A percentile compares a stretch with the other conserved stretches of the same genome.
Conservation (phyloP, 2,888 invertebrate species). For the Drosophila demipolita region DNA sequence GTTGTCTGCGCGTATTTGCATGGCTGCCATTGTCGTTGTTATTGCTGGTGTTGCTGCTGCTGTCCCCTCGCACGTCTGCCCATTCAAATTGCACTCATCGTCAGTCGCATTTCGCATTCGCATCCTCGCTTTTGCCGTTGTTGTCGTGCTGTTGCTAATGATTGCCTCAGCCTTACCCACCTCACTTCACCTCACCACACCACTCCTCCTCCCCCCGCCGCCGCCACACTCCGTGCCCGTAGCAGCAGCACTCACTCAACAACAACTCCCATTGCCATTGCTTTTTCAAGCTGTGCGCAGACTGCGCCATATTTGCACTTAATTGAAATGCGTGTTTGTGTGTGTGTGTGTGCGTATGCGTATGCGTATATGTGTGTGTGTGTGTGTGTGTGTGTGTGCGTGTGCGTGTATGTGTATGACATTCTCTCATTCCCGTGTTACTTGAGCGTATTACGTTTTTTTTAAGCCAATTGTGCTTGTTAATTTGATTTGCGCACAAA, state of each 20-base stretch:
- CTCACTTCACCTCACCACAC: not conserved
- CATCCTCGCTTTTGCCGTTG: slow-evolving; percentile 41
- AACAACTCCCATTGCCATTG: slow-evolving; percentile 45
- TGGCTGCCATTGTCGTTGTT: slow-evolving; percentile 60
- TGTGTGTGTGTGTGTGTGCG: slow-evolving; percentile 17
- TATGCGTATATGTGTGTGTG: slow-evolving; percentile 24
- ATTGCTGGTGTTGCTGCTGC: slow-evolving; percentile 22
- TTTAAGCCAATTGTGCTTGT: slow-evolving; percentile 78
- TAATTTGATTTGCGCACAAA: slow-evolving; percentile 76
- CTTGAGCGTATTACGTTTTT: slow-evolving; percentile 65
- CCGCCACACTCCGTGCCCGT: not conserved
- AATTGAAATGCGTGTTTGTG: slow-evolving; percentile 73
- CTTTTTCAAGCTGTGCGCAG: slow-evolving; percentile 69
- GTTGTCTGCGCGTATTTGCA: slow-evolving; percentile 72
- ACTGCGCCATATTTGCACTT: slow-evolving; percentile 81
- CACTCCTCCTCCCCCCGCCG: not conserved
- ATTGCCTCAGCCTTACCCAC: slow-evolving; percentile 62
- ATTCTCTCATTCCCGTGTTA: slow-evolving; percentile 40
- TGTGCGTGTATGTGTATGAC: slow-evolving; percentile 29
- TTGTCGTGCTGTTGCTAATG: slow-evolving; percentile 74
- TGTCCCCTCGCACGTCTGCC: slow-evolving; percentile 7
- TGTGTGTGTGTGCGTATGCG: slow-evolving; percentile 24
- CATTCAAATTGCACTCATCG: slow-evolving; percentile 58
- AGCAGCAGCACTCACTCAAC: slow-evolving; percentile 30
- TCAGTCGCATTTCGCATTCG: slow-evolving; percentile 46